Evolutionary conservation across 2,797 vertebrate genomes (phyloP).

Genomic region (Darevskia nairensis): DNA sequence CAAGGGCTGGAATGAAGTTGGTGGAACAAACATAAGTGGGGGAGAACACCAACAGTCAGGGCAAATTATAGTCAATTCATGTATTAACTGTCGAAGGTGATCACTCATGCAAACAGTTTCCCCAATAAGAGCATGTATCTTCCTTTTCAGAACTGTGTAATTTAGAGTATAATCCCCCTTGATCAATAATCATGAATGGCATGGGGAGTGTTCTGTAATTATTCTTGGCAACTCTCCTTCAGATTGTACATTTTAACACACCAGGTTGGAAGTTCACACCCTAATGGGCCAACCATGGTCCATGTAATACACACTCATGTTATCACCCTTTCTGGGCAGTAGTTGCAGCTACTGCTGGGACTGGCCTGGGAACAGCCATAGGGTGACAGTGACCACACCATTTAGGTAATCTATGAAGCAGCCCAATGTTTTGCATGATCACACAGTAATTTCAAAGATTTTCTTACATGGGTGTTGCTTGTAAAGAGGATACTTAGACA

Average conservation of each 20-base stretch:
- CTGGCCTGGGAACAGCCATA: neutral
- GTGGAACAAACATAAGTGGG: neutral
- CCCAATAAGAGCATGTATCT: neutral
- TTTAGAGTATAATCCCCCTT: neutral
- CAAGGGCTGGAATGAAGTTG: neutral
- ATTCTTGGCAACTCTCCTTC: neutral
- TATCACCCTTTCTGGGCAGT: neutral
- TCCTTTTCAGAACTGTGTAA: neutral
- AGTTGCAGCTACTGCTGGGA: neutral
- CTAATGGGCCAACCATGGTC: neutral
- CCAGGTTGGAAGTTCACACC: neutral
- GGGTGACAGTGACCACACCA: neutral
- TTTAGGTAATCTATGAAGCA: neutral
- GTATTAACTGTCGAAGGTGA: neutral
- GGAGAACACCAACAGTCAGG: neutral
- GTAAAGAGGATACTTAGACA: neutral
- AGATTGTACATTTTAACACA: neutral
- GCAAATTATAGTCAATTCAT: neutral
- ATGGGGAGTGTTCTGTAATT: neutral
- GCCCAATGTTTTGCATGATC: neutral
- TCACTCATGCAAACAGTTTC: neutral
- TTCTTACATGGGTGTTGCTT: neutral
- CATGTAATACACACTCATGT: neutral
- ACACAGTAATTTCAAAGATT: neutral
- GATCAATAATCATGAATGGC: neutral